phyloP scores from a whole-genome alignment of 2,113 vertebrate species.

The Proterorhinus semilunaris region DNA sequence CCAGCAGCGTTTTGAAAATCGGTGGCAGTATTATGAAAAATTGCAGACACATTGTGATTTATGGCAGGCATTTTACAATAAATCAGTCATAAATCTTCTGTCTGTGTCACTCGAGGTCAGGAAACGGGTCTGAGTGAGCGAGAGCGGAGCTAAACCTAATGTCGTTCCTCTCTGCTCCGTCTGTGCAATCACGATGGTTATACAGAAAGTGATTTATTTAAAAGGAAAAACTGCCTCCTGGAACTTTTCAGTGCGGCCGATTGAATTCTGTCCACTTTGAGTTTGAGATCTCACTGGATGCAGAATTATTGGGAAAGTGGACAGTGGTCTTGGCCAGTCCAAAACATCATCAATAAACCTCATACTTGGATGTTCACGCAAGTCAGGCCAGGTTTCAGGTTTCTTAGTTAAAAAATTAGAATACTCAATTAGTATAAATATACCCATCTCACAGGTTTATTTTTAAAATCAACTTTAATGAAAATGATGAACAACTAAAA shows the following conservation, averaged over 20 bases:
- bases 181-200: not conserved
- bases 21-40: no score
- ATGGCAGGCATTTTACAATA: not conserved
- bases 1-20: no score
- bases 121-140: not conserved
- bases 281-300: no score
- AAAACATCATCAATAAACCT: no score
- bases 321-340: no score
- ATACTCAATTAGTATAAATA: no score
- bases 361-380: no score
- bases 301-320: not conserved
- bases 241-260: not conserved
- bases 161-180: not conserved
- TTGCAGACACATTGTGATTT: not conserved
- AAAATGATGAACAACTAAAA: no score
- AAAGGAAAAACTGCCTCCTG: not conserved
- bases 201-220: not conserved
- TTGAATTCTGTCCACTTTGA: not conserved
- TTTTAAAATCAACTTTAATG: no score
- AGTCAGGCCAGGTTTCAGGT: no score
- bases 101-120: not conserved
- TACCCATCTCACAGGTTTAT: no score
- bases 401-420: no score
- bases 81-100: not conserved
- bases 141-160: not conserved